A percentile compares a stretch with the other conserved stretches of the same genome.
Conservation (phyloP, 2,797 vertebrate species). For the Acomys russatus region DNA sequence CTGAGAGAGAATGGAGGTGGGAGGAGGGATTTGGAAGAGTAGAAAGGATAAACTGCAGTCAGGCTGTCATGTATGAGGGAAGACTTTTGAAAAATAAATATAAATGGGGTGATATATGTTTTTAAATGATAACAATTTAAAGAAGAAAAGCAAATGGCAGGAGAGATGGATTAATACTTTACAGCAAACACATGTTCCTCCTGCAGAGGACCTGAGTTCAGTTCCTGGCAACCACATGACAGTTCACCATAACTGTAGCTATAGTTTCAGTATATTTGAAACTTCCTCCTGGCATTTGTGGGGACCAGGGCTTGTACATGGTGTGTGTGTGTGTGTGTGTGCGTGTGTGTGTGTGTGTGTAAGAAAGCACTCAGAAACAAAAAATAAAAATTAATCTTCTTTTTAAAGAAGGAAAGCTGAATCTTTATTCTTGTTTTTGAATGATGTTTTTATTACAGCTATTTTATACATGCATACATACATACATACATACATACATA, state of each 20-base stretch:
- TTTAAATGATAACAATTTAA: background rate
- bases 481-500: too few species aligned
- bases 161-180: background rate
- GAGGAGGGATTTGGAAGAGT: too few species aligned
- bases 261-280: background rate
- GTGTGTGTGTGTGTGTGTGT: background rate
- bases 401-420: background rate
- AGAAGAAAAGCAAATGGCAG: background rate
- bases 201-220: background rate
- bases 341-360: background rate
- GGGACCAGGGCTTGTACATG: background rate
- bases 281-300: background rate
- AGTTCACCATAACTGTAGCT: background rate
- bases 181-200: too few species aligned
- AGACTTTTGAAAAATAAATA: background rate
- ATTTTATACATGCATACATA: background rate
- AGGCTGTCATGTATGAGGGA: too few species aligned
- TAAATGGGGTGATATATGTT: background rate
- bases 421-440: background rate
- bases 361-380: background rate
- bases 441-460: background rate
- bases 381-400: background rate
- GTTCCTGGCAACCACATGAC: background rate
- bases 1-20: too few species aligned
- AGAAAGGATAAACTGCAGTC: too few species aligned